phyloP scores from a whole-genome alignment of 2,113 vertebrate species.

The Dendropsophus ebraccatus region DNA sequence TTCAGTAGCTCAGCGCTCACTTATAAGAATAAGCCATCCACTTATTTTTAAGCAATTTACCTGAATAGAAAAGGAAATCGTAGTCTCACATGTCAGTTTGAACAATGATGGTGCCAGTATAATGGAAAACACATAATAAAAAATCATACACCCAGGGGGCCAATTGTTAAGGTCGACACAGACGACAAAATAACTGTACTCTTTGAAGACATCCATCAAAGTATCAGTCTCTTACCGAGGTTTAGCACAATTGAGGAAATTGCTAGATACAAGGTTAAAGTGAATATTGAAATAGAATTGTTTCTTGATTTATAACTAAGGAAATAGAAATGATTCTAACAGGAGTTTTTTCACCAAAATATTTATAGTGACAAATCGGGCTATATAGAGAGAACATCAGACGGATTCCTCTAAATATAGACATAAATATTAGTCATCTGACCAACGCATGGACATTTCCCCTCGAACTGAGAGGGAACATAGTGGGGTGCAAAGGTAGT shows the following conservation, averaged over 20 bases:
- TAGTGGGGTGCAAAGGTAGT: too few species aligned
- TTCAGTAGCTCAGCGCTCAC: neutral
- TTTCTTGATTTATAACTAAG: neutral
- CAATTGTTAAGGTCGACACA: slow-evolving; percentile 2
- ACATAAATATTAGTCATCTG: too few species aligned
- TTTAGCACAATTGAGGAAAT: neutral
- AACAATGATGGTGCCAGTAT: neutral
- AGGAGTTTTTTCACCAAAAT: neutral
- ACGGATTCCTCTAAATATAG: too few species aligned
- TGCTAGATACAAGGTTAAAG: neutral
- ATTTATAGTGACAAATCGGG: neutral
- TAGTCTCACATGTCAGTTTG: neutral
- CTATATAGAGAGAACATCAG: too few species aligned
- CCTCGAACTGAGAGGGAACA: too few species aligned
- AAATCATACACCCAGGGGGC: neutral
- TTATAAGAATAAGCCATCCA: neutral
- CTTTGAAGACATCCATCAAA: slow-evolving; percentile 4
- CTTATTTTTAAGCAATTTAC: slow-evolving; percentile 8
- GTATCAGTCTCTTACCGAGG: neutral
- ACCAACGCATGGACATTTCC: too few species aligned
- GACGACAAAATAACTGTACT: slow-evolving; percentile 11
- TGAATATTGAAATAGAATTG: slow-evolving; percentile 1
- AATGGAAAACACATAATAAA: slow-evolving; percentile 1
- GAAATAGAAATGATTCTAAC: neutral
- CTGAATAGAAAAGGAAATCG: neutral